Evolutionary conservation across 30 jellyfish, hydroid and myxozoan species (phyloP).

Genomic region (Turritopsis rubra): DNA sequence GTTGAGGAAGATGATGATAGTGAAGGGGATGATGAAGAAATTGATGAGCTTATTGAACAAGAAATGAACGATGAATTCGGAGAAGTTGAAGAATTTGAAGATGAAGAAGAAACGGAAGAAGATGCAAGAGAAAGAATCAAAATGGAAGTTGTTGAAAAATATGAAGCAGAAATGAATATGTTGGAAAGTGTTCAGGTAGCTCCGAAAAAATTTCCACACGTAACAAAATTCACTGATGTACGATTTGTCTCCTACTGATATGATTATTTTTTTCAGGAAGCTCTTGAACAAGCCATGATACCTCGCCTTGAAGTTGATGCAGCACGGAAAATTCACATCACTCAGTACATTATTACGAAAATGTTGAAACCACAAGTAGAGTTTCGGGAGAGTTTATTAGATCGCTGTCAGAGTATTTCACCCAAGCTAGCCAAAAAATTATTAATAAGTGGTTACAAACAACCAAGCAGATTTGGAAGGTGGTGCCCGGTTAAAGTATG

Average conservation of each 20-base stretch:
- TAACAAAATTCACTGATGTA: not conserved
- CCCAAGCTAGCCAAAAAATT: slow-evolving; percentile 53
- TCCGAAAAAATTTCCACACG: not conserved
- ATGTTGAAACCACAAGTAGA: slow-evolving; percentile 59
- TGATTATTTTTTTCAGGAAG: slow-evolving; percentile 43
- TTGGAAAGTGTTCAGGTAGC: slow-evolving; percentile 48
- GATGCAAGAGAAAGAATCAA: slow-evolving; percentile 84
- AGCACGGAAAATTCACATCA: slow-evolving; percentile 64
- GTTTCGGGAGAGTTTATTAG: slow-evolving; percentile 65
- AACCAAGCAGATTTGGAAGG: slow-evolving; percentile 68
- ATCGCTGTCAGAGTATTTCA: slow-evolving; percentile 64
- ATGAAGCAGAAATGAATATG: slow-evolving; percentile 51
- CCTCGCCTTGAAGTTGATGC: slow-evolving; percentile 76
- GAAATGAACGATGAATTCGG: slow-evolving; percentile 43
- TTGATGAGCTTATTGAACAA: slow-evolving; percentile 55
- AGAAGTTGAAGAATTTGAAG: slow-evolving; percentile 72
- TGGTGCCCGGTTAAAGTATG: slow-evolving; percentile 97
- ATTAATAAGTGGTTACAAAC: slow-evolving; percentile 64
- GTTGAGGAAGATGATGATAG: slow-evolving; percentile 56
- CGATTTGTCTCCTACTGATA: no score
- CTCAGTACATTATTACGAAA: slow-evolving; percentile 57
- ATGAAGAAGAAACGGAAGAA: slow-evolving; percentile 91
- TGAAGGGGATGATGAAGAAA: slow-evolving; percentile 64
- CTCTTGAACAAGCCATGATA: slow-evolving; percentile 57
- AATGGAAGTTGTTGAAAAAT: slow-evolving; percentile 59